phyloP scores from a whole-genome alignment of 2,888 invertebrate genomes.

The Harpalus rubripes region DNA sequence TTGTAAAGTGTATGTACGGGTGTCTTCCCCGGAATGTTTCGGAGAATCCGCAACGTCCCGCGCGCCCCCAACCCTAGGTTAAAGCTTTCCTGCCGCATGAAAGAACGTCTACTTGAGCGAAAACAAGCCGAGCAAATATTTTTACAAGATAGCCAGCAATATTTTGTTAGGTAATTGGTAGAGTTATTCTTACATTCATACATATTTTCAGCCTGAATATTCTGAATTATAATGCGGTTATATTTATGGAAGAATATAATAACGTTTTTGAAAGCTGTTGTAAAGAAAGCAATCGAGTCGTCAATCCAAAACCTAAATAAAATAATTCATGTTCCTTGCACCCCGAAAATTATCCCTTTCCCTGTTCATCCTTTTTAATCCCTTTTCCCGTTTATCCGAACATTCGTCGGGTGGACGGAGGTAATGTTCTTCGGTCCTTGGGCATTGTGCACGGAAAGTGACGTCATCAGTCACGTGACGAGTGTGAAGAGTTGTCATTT shows the following conservation, averaged over 20 bases:
- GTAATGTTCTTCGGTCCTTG: constrained; percentile 14
- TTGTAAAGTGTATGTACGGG: no score
- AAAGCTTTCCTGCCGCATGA: constrained; percentile 7
- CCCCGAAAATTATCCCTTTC: no score
- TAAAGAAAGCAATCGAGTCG: no score
- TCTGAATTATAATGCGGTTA: no score
- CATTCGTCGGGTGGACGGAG: background rate
- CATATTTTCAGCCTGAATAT: no score
- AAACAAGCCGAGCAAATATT: constrained; percentile 23
- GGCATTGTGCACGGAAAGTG: constrained; percentile 63
- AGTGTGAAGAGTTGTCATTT: constrained; percentile 67
- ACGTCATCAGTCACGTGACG: constrained; percentile 62
- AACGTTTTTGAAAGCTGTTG: no score
- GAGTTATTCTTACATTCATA: no score
- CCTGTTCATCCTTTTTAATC: no score
- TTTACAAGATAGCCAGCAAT: background rate
- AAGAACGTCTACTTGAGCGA: constrained; percentile 28
- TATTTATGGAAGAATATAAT: no score
- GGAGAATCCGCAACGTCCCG: background rate
- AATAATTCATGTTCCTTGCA: no score
- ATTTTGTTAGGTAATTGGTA: no score
- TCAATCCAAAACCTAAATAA: no score
- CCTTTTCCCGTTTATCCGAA: background rate
- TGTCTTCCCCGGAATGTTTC: background rate
- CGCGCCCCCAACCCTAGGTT: background rate